Base-by-base conservation (phyloP, 2,888 invertebrate genomes). In the Drosophila prolongata region DNA sequence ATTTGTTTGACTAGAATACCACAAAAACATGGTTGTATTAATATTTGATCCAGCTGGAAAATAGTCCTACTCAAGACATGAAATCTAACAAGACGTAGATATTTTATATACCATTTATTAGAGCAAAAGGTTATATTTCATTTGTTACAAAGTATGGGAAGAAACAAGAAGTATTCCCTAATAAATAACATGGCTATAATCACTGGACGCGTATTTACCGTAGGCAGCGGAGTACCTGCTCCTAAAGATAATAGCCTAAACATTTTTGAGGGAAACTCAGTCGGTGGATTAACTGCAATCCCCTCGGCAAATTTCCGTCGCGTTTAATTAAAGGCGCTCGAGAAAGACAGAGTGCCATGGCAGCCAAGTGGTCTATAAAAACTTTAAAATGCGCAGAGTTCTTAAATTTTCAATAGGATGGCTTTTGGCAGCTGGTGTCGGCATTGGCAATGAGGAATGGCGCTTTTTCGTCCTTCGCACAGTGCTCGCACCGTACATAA, bases 401-500 rank as follows among this genome's bases (percentile, higher is more conserved):
- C 64, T 70, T 68, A 65, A 84, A 55, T 65, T 60, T 69, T 62
- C 43, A 59, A 76, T 68, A 69, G 50, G 57, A 10, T 37, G 76
- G 5, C 37, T 27, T 27, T n/a, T 56, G 44, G 40, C 16, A 35
- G 19, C 9, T 68, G 43, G 44, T 13, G 34, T 13, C 16, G 34
- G 16, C 27, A 40, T 16, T 59, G 16, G 24, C 58, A 16, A 43
- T 66, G 64, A 37, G 44, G 37, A 44, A 16, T 50, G 27, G 34
- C 40, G 40, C 58, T 56, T 53, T 73, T 56, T 42, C 70, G 14
- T 43, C 30, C 30, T 24, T 46, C 38, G 19, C 54, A 42, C 61
- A 52, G 81, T 42, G 59, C 52, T 49, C 30, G 58, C 52, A 56
- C 59, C 62, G 69, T 55, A 74, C 70, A 69, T 85, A 81, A 87